A percentile compares a stretch with the other conserved stretches of the same genome.
phyloP scores from a whole-genome alignment of 2,888 invertebrate species.

The Anorthoa munda region DNA sequence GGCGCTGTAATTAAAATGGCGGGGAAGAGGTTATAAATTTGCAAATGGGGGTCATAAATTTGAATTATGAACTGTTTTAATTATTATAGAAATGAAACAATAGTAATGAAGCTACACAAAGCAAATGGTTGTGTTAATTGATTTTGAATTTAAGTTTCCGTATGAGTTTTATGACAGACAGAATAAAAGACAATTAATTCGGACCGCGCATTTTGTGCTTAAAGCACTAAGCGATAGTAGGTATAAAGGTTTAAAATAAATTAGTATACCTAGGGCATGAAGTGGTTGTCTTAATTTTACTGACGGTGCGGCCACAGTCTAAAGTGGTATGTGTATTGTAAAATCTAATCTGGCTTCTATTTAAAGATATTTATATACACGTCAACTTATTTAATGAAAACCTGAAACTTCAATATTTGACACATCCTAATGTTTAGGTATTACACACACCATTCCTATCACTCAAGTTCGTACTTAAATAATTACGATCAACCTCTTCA shows the following conservation, averaged over 20 bases:
- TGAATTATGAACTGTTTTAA: background rate
- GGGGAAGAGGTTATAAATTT: background rate
- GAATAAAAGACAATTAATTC: background rate
- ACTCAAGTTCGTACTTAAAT: constrained; percentile 13
- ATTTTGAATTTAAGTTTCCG: background rate
- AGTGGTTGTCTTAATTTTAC: too few species aligned
- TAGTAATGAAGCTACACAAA: background rate
- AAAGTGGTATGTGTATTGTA: too few species aligned
- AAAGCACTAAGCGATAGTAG: too few species aligned
- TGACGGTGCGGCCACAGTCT: too few species aligned
- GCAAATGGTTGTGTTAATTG: background rate
- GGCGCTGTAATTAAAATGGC: constrained; percentile 47
- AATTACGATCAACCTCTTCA: constrained; percentile 4
- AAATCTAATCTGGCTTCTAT: background rate
- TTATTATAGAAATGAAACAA: background rate
- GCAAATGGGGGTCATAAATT: background rate
- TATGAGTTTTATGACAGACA: background rate
- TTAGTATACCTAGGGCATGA: too few species aligned
- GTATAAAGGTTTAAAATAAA: too few species aligned
- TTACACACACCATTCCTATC: background rate
- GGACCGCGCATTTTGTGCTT: too few species aligned
- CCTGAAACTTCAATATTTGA: background rate
- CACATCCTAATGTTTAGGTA: background rate
- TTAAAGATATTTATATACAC: background rate
- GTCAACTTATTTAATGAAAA: background rate